Percentiles rank a stretch among this genome's conserved stretches.
phyloP scores from a whole-genome alignment of 2,888 invertebrate genomes.

The Apotomis turbidana region DNA sequence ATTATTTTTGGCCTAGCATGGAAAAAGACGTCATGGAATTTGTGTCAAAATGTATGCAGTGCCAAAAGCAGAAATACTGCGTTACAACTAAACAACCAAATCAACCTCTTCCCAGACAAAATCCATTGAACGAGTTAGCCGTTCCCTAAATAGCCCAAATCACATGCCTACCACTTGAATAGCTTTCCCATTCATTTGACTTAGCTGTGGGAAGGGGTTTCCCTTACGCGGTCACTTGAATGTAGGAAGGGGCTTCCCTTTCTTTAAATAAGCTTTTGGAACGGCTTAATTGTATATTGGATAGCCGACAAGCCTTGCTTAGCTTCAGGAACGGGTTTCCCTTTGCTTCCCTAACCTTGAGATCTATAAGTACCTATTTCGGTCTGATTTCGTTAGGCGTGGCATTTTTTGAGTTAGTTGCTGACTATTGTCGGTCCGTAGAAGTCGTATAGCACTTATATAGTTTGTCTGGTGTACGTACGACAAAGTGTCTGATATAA shows the following conservation, averaged over 20 bases:
- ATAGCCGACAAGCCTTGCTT: slow-evolving; percentile 5
- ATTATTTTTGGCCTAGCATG: no score
- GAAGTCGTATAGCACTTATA: slow-evolving; percentile 8
- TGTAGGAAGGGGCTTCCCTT: slow-evolving; percentile 1
- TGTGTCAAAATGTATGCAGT: no score
- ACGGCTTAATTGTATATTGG: slow-evolving; percentile 1
- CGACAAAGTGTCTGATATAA: slow-evolving; percentile 2
- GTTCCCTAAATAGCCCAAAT: neutral
- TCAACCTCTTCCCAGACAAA: neutral
- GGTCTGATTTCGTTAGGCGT: neutral
- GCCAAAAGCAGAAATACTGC: no score
- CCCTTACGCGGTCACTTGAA: no score
- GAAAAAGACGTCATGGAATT: no score
- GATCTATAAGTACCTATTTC: neutral
- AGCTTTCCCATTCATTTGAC: neutral
- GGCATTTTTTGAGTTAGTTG: slow-evolving; percentile 4
- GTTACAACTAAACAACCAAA: no score
- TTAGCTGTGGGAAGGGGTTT: no score
- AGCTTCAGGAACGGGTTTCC: slow-evolving; percentile 13
- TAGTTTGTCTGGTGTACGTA: slow-evolving; percentile 1
- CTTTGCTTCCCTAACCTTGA: slow-evolving; percentile 11
- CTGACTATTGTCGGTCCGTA: slow-evolving; percentile 12
- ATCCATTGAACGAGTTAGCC: neutral
- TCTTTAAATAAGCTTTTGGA: neutral
- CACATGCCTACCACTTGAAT: neutral